Conservation (phyloP, 2,113 vertebrate genomes). For the Pycnonotus jocosus region DNA sequence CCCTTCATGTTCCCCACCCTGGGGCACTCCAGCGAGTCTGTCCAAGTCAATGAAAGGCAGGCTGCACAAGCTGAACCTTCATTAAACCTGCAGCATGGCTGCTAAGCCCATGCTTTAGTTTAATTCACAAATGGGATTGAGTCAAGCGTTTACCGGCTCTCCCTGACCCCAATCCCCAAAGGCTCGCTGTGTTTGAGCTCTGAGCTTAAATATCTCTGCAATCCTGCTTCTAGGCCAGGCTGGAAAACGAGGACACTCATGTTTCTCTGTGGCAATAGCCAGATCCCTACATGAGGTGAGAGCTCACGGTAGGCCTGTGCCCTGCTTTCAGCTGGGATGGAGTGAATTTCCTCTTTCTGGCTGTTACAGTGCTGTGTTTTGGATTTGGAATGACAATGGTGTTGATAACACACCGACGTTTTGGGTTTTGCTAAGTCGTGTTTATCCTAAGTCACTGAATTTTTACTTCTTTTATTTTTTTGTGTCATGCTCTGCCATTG, state of each 20-base stretch:
- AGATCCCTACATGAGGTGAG: fast-evolving
- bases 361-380: background rate
- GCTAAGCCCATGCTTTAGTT: background rate
- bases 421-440: background rate
- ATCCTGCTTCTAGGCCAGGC: background rate
- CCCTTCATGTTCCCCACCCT: background rate
- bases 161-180: background rate
- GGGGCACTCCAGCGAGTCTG: background rate
- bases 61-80: background rate
- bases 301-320: fast-evolving
- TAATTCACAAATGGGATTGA: slow-evolving; percentile 18
- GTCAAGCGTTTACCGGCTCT: background rate
- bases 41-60: background rate
- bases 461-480: too few relatives aligned
- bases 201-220: background rate
- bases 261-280: background rate
- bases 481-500: too few relatives aligned
- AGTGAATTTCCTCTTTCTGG: background rate
- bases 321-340: background rate
- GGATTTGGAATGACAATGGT: background rate
- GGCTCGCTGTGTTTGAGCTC: background rate
- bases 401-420: background rate
- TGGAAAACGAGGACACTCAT: fast-evolving
- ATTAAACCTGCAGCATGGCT: background rate
- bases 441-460: background rate